Percentiles rank a stretch among this genome's conserved stretches.
These are phyloP conservation scores for Temnothorax nylanderi DNA, from an alignment of 1,140 invertebrate genomes.

Conservation along the genomic window DNA sequence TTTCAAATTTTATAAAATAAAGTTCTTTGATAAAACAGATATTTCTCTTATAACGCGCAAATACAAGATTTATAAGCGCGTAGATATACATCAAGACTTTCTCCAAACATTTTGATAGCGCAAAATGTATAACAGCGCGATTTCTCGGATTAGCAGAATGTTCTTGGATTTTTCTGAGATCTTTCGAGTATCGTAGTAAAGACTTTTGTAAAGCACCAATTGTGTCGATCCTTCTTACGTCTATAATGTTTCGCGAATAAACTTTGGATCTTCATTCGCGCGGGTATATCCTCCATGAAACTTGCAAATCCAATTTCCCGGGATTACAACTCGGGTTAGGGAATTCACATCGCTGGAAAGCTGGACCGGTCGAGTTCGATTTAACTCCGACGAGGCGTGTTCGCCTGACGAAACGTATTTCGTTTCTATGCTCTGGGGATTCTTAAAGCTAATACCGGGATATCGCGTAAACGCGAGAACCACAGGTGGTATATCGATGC, in stretches of 20 bases:
- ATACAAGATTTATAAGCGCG: background rate
- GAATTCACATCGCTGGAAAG: conserved; percentile 36
- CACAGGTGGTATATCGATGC: background rate
- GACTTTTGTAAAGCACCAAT: background rate
- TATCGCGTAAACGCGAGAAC: background rate
- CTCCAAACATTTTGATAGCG: background rate
- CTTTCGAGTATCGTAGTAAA: background rate
- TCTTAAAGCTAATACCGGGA: conserved; percentile 19
- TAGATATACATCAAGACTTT: background rate
- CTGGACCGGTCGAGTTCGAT: conserved; percentile 47
- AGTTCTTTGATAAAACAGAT: background rate
- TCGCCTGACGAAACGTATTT: conserved; percentile 52
- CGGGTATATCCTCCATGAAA: conserved; percentile 50
- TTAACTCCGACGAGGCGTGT: conserved; percentile 29
- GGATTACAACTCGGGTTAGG: conserved; percentile 32
- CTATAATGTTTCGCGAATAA: background rate
- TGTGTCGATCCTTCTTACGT: background rate
- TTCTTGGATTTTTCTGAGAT: background rate
- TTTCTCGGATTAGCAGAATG: background rate
- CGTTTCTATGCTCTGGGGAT: conserved; percentile 19
- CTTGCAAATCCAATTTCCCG: conserved; percentile 64
- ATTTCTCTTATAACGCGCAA: background rate
- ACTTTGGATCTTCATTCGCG: conserved; percentile 21
- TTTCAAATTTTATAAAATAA: background rate
- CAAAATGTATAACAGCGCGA: background rate